A percentile compares a stretch with the other conserved stretches of the same genome.
Conservation (phyloP, 2,797 vertebrate species). For the Cyclopterus lumpus region DNA sequence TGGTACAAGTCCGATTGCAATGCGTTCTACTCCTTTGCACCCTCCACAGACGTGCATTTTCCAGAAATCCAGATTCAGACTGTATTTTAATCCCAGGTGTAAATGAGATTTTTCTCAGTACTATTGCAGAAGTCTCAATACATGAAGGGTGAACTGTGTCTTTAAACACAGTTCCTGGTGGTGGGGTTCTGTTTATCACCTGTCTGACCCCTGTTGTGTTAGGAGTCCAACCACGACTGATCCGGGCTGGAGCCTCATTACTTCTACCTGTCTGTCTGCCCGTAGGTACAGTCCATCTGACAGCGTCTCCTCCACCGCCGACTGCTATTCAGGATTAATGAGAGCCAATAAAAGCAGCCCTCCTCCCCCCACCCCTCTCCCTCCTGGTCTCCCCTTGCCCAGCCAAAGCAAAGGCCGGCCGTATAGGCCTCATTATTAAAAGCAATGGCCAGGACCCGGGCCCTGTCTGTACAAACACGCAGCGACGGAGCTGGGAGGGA, state of each 20-base stretch:
- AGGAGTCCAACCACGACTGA: conserved; percentile 6
- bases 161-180: too few relatives aligned
- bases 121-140: background rate
- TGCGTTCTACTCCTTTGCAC: background rate
- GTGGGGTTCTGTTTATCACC: conserved; percentile 6
- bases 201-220: background rate
- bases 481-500: conserved; percentile 79
- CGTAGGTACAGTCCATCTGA: conserved; percentile 40
- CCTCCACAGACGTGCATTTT: background rate
- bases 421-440: conserved; percentile 91
- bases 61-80: background rate
- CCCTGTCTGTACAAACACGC: conserved; percentile 94
- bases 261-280: conserved; percentile 50
- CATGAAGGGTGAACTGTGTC: background rate
- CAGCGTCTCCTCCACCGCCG: conserved; percentile 41
- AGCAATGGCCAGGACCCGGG: conserved; percentile 84
- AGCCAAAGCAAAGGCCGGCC: conserved; percentile 87
- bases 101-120: background rate
- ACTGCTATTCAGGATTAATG: conserved; percentile 84
- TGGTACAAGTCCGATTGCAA: background rate
- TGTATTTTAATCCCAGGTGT: background rate
- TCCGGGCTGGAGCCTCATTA: conserved; percentile 48
- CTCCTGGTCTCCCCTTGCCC: conserved; percentile 65
- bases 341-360: conserved; percentile 90
- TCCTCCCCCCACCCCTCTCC: conserved; percentile 78